Base-by-base conservation (phyloP, 2,797 vertebrate species). In the Dallia pectoralis region DNA sequence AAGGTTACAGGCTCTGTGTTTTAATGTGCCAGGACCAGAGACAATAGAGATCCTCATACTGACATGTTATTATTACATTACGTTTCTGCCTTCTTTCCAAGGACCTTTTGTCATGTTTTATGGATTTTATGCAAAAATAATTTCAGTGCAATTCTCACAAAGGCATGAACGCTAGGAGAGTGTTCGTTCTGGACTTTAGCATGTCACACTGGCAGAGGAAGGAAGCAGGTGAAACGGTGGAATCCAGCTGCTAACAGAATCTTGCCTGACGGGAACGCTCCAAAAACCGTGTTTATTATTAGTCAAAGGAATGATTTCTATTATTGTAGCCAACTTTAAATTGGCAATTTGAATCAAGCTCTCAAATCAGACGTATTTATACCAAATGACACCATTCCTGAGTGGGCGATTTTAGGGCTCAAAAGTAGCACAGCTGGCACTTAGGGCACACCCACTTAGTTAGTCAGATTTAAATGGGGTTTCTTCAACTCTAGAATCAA, bases 101-200 rank as follows among this genome's bases (percentile, higher is more conserved):
- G 16, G 16, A 27, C 61, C 22, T 59, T 25, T 59, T 61, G 12
- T 61, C 9, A 61, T 61, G 59, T 61, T 27, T 61, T 29, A 61
- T 61, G 59, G 59, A 61, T 61, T 61, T 61, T 32, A 63, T 63
- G 61, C 29, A 63, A 18, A 33, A 29, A 27, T 29, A 63, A 63
- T 33, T 11, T 7, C 18, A 7, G 16, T 33, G 62, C 3, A 29
- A 29, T 63, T 32, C 29, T 30, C 4, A 9, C 11, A 2, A 19
- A 59, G 1, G 16, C 27, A 33, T 18, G 32, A 18, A 27, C 25
- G 11, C 19, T 56, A 56, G 19, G 51, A 18, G 53, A 56, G 15
- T 12, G 15, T 1, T 29, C 32, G 8, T 63, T 63, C 11, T 59
- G 18, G 51, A 22, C 59, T 29, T 62, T 27, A 32, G 27, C 62